Evolutionary conservation across 2,797 vertebrate species (phyloP), one percentile per base, ranked within the genome.

Genomic region (Centroberyx gerrardi): DNA sequence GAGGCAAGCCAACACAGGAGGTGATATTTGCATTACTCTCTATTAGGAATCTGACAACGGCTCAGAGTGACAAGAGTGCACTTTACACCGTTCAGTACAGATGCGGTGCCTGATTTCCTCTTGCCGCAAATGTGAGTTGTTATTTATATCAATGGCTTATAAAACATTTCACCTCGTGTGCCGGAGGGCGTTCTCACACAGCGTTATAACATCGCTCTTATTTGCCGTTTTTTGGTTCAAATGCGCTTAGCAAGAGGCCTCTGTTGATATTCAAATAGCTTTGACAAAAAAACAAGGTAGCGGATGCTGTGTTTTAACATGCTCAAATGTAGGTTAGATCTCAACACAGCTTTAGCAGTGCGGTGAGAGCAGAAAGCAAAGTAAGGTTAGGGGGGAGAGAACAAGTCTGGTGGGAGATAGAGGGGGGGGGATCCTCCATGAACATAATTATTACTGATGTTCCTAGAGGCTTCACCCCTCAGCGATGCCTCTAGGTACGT

Each of bases 221-320:
- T 82, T 36, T 36, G 6, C 6, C 3, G 81, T 83, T 84, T 75
- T 83, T 87, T 89, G 78, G 83, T 91, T 90, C 60, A 87, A 36
- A 84, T 33, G 44, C 44, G 28, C 56, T 84, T 81, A 72, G 72
- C 52, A 64, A 83, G 62, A 67, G 38, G 62, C 22, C 62, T 22
- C 4, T 13, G 22, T 22, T 22, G 22, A 22, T 22, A 22, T 22
- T 22, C 13, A 60, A 56, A 52, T 64, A 36, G 58, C 66, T 81
- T 64, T 70, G 56, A 68, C 51, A 66, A 69, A 76, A 62, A 53
- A 28, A 52, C 46, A 33, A 36, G 62, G 15, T 72, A 80, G 74
- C 74, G 74, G 67, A 80, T 73, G 74, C 65, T 40, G 38, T 40
- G 44, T 72, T 85, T 65, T 58, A 72, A 84, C 85, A 65, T 71